Evolutionary conservation across 2,888 invertebrate genomes (phyloP).

Genomic region (Horisme vitalbata): DNA sequence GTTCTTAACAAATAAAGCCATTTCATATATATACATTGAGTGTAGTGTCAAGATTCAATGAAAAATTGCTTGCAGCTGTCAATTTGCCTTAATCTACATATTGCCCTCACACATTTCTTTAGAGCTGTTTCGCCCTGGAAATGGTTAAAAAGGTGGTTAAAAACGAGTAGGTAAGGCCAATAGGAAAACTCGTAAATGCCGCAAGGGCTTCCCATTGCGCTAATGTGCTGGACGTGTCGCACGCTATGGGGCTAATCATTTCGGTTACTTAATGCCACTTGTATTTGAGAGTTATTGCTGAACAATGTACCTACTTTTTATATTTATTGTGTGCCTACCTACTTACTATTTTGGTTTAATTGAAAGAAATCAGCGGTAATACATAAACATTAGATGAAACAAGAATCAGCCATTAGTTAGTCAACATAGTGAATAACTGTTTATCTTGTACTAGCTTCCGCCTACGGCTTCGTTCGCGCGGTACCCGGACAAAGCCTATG

Average conservation of each 20-base stretch:
- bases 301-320: conserved; percentile 32
- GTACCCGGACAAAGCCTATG: too few species aligned
- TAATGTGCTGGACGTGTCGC: conserved; percentile 68
- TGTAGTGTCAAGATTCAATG: too few species aligned
- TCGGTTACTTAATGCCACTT: conserved; percentile 66
- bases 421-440: too few species aligned
- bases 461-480: too few species aligned
- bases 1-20: too few species aligned
- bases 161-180: conserved; percentile 31
- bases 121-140: too few species aligned
- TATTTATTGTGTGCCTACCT: conserved; percentile 31
- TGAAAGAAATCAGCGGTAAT: conserved; percentile 11
- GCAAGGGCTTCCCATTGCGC: conserved; percentile 57
- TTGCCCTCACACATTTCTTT: too few species aligned
- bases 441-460: too few species aligned
- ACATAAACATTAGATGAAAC: background rate
- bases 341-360: conserved; percentile 30
- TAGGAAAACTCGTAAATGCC: conserved; percentile 48
- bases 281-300: conserved; percentile 58
- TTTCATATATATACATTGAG: too few species aligned
- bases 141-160: conserved; percentile 6
- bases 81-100: too few species aligned
- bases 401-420: conserved; percentile 9
- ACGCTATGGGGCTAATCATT: conserved; percentile 66
- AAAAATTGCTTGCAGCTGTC: too few species aligned